Base-by-base conservation (phyloP, 2,888 invertebrate genomes). In the Mythimna vitellina region DNA sequence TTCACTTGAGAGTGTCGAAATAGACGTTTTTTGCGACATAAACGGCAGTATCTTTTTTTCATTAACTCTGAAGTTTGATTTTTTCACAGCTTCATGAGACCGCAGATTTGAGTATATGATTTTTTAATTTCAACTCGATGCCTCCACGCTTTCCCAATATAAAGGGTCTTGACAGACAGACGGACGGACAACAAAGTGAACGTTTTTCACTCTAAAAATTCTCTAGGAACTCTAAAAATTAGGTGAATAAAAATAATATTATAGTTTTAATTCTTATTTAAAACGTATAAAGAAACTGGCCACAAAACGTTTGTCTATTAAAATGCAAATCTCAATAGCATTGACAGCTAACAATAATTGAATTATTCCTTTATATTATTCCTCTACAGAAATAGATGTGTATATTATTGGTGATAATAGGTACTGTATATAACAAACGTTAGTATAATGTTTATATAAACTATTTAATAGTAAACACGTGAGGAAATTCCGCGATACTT, bases 401-500 rank as follows among this genome's bases (percentile, higher is more conserved):
- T 67, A 6, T 72, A 61, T 77, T 84, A 71, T 70, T 65, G 22
- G 57, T 60, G 53, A 84, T 70, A 85, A 82, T 71, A 77, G 65
- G 7, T 17, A 51, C 49, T 54, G 60, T 72, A 78, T 49, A 80
- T 54, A 82, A 65, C 70, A 56, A 54, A 65, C 49, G 62, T 65
- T 7, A 46, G 17, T 46, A 65, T 68, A 78, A 76, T 64, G 54
- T 79, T 53, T 77, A 63, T 71, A 70, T 54, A 70, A 65, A 61
- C 62, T 68, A 76, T 75, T 75, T 76, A 77, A 68, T 78, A 65
- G 53, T 65, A 35, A 58, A 76, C 78, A 81, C 72, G 70, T 83
- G 77, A 75, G 70, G 74, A 72, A 73, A 79, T 73, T 57, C 62
- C 25, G 62, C 57, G 62, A 80, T 65, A 80, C 69, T 69, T 67